Evolutionary conservation across 1,140 invertebrate genomes (phyloP).

Genomic region (Drosophila ananassae): DNA sequence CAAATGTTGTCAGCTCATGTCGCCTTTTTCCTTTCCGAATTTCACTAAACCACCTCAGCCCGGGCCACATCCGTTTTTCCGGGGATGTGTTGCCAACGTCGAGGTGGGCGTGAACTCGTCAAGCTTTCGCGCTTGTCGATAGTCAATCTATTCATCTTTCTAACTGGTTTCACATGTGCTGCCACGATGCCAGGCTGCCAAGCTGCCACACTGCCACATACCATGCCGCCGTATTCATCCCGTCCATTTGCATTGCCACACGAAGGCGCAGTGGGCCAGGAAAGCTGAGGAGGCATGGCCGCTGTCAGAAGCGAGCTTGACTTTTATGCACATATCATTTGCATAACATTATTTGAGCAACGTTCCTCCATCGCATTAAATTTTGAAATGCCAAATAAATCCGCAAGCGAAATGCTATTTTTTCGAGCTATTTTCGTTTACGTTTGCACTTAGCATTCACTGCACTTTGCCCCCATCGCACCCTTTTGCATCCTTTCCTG

Average conservation of each 20-base stretch:
- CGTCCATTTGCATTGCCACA: conserved; percentile 22
- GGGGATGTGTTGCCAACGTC: not conserved
- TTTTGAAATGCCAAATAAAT: conserved; percentile 78
- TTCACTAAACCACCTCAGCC: not conserved
- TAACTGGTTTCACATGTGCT: conserved; percentile 80
- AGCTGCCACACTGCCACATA: conserved; percentile 61
- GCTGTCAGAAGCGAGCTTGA: conserved; percentile 64
- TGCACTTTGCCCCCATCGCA: conserved; percentile 56
- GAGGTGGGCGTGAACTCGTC: conserved; percentile 66
- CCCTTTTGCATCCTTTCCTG: not conserved
- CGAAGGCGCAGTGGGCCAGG: conserved; percentile 3
- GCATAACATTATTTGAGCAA: conserved; percentile 80
- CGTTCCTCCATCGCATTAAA: conserved; percentile 62
- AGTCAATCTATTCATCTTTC: conserved; percentile 81
- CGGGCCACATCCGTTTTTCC: not conserved
- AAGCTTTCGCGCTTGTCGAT: conserved; percentile 77
- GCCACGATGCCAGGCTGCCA: conserved; percentile 72
- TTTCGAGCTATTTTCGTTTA: conserved; percentile 70
- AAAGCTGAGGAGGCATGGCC: conserved; percentile 8
- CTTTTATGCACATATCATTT: conserved; percentile 84
- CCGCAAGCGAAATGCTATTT: conserved; percentile 72
- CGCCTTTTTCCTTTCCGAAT: conserved; percentile 12
- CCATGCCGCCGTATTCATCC: conserved; percentile 23
- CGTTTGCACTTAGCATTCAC: conserved; percentile 57
- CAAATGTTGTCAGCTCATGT: conserved; percentile 58